Conservation (phyloP, 2,888 invertebrate species). For the Dyspetes luteomarginatus region DNA sequence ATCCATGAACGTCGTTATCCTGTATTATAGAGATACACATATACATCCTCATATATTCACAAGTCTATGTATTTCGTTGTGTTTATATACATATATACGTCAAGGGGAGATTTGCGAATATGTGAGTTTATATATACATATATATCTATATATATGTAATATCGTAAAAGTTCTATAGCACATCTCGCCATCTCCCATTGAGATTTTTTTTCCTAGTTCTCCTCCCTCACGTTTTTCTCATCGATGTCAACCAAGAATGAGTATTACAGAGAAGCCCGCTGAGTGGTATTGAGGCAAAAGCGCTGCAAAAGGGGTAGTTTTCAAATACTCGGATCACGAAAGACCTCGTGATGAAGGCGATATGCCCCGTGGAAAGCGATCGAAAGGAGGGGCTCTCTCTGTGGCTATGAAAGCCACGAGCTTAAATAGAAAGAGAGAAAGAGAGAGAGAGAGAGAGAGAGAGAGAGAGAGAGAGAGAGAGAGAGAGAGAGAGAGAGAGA, state of each 20-base stretch:
- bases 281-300: not conserved
- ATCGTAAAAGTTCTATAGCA: conserved; percentile 59
- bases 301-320: conserved; percentile 6
- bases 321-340: conserved; percentile 18
- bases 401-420: not conserved
- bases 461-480: not conserved
- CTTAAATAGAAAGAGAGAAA: not conserved
- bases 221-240: conserved; percentile 28
- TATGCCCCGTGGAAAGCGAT: conserved; percentile 23
- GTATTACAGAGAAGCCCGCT: conserved; percentile 22
- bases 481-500: not conserved
- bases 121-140: not conserved
- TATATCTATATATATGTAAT: not conserved
- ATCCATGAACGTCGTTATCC: conserved; percentile 20
- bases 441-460: not conserved
- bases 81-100: too few species aligned
- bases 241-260: conserved; percentile 49
- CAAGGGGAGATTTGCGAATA: too few species aligned
- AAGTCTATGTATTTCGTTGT: too few species aligned
- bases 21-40: too few species aligned
- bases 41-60: too few species aligned
- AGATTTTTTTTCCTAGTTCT: conserved; percentile 43
- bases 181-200: conserved; percentile 65
- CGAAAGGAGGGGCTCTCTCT: conserved; percentile 10
- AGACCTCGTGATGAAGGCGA: conserved; percentile 7